Conservation (phyloP, 1,140 invertebrate genomes). For the Phenacoccus solenopsis region DNA sequence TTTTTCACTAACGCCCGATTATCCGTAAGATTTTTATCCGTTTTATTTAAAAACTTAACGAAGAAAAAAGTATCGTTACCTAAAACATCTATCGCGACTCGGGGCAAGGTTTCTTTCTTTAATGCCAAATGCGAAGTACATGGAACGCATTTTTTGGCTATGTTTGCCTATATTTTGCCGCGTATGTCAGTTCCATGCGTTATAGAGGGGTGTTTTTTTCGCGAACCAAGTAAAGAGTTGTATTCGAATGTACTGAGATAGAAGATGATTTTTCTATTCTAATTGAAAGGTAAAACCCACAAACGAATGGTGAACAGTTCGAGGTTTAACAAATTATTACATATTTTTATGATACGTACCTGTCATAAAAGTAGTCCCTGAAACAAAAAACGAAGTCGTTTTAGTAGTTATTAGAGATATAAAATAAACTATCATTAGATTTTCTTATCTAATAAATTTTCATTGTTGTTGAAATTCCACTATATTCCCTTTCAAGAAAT, state of each 20-base stretch:
- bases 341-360: not conserved
- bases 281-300: too few relatives aligned
- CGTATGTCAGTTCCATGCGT: not conserved
- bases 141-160: not conserved
- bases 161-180: not conserved
- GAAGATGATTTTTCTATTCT: too few relatives aligned
- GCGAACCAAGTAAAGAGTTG: not conserved
- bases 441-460: too few relatives aligned
- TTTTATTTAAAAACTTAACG: not conserved
- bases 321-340: not conserved
- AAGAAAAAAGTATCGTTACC: not conserved
- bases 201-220: not conserved
- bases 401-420: too few relatives aligned
- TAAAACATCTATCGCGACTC: not conserved
- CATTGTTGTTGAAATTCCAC: too few relatives aligned
- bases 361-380: conserved; percentile 11
- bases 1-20: conserved; percentile 1
- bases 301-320: not conserved
- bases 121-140: not conserved
- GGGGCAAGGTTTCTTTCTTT: not conserved
- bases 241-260: too few relatives aligned
- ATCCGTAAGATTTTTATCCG: not conserved
- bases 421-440: too few relatives aligned
- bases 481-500: too few relatives aligned
- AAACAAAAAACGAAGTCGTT: not conserved